Percentiles rank a stretch among this genome's conserved stretches.
Conservation (phyloP, 2,113 vertebrate species). For the Embiotoca jacksoni region DNA sequence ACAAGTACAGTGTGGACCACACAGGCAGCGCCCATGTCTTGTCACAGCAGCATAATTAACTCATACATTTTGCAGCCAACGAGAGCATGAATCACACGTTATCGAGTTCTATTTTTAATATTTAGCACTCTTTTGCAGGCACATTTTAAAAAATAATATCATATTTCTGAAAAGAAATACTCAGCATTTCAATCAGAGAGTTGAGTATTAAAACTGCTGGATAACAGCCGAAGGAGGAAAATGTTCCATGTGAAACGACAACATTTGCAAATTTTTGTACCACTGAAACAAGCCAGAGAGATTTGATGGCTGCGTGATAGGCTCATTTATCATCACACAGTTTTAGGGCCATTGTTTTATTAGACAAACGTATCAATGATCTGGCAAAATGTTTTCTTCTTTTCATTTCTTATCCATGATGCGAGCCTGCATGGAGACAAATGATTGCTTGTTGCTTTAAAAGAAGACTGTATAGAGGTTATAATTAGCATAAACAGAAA, state of each 20-base stretch:
- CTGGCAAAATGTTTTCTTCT: neutral
- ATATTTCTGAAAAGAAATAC: constrained; percentile 1
- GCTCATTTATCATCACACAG: neutral
- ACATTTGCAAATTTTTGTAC: neutral
- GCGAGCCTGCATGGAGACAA: neutral
- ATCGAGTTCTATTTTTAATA: constrained; percentile 55
- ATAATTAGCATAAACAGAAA: constrained; percentile 54
- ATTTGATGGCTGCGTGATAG: neutral
- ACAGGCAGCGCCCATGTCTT: constrained; percentile 66
- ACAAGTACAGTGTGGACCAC: constrained; percentile 74
- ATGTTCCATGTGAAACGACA: neutral
- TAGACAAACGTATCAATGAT: neutral
- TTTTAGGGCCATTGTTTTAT: neutral
- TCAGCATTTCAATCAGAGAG: constrained; percentile 15
- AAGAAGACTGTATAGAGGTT: constrained; percentile 19
- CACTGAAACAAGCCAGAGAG: too few species aligned
- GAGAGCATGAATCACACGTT: constrained; percentile 18
- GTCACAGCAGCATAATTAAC: constrained; percentile 65
- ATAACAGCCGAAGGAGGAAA: neutral
- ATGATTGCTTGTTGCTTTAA: neutral
- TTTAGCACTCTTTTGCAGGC: constrained; percentile 16
- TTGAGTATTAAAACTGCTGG: neutral
- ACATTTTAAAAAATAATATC: constrained; percentile 2
- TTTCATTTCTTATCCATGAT: neutral
- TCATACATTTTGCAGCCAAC: constrained; percentile 52